Evolutionary conservation across 2,888 invertebrate species (phyloP).

Genomic region (Alloplasta piceator): DNA sequence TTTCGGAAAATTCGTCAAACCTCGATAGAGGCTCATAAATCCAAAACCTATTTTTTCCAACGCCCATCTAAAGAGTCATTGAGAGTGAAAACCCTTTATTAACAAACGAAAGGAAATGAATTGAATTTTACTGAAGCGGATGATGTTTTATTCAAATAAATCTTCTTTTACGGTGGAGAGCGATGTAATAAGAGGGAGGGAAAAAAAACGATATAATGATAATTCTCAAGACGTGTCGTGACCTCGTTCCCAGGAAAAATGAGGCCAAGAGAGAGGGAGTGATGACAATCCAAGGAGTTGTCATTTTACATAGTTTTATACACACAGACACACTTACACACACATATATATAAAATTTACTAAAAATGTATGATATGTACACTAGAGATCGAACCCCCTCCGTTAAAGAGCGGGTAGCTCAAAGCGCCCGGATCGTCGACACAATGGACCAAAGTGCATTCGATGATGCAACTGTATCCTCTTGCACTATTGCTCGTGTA

Average conservation of each 20-base stretch:
- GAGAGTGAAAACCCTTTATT: too few relatives aligned
- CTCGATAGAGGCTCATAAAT: too few relatives aligned
- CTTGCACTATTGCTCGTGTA: slow-evolving; percentile 19
- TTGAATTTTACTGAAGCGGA: too few relatives aligned
- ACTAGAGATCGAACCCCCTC: slow-evolving; percentile 32
- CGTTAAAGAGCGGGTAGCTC: slow-evolving; percentile 28
- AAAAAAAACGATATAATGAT: slow-evolving; percentile 8
- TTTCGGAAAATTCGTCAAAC: too few relatives aligned
- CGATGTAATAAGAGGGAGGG: too few relatives aligned
- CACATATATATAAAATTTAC: slow-evolving; percentile 10
- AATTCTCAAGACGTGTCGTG: slow-evolving; percentile 26
- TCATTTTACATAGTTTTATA: slow-evolving; percentile 25
- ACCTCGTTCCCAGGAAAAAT: slow-evolving; percentile 57
- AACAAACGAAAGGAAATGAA: too few relatives aligned
- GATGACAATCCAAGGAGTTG: slow-evolving; percentile 31
- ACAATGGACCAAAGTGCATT: slow-evolving; percentile 64
- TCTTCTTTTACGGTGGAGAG: too few relatives aligned
- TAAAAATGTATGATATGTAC: slow-evolving; percentile 43
- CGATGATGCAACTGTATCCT: slow-evolving; percentile 53
- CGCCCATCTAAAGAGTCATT: too few relatives aligned
- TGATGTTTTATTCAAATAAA: too few relatives aligned
- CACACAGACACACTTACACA: neutral
- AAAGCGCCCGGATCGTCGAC: slow-evolving; percentile 51
- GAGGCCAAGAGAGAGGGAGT: slow-evolving; percentile 26
- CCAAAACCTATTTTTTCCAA: too few relatives aligned